A percentile compares a stretch with the other conserved stretches of the same genome.
Evolutionary conservation across 1,140 invertebrate species (phyloP).

Genomic region (Solenopsis invicta): DNA sequence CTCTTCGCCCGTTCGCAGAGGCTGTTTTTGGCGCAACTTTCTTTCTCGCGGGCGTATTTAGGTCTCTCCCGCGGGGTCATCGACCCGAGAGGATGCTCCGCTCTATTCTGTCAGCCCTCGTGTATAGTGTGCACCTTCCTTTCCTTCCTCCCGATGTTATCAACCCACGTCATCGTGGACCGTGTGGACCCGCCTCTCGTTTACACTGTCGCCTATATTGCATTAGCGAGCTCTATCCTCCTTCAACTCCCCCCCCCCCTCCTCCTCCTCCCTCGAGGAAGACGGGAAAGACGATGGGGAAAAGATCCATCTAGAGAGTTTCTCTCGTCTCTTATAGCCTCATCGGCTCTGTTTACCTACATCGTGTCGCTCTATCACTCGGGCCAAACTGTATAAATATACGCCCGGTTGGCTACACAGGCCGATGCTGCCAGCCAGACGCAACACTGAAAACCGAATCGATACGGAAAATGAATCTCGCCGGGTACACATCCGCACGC

Average conservation of each 20-base stretch:
- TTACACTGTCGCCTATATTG: conserved; percentile 46
- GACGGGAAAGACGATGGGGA: not conserved
- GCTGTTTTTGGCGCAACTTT: conserved; percentile 26
- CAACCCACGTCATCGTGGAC: conserved; percentile 13
- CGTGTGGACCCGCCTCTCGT: conserved; percentile 34
- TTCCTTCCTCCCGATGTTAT: not conserved
- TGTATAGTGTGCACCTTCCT: not conserved
- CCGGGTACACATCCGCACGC: conserved; percentile 32
- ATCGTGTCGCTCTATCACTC: conserved; percentile 19
- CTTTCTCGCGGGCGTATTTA: conserved; percentile 34
- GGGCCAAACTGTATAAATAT: conserved; percentile 39
- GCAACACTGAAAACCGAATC: conserved; percentile 52
- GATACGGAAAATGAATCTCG: conserved; percentile 60
- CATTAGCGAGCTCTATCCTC: not conserved
- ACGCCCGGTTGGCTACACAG: not conserved
- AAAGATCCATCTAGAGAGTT: not conserved
- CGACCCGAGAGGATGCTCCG: conserved; percentile 14
- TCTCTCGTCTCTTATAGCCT: not conserved
- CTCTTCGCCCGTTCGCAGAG: too few relatives aligned
- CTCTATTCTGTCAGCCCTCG: conserved; percentile 11
- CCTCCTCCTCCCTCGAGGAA: not conserved
- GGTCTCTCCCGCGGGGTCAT: conserved; percentile 30
- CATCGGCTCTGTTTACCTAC: conserved; percentile 36
- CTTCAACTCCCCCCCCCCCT: too few relatives aligned
- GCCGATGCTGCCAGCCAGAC: conserved; percentile 40